Evolutionary conservation across 2,888 invertebrate genomes (phyloP).

Genomic region (Coremacera marginata): DNA sequence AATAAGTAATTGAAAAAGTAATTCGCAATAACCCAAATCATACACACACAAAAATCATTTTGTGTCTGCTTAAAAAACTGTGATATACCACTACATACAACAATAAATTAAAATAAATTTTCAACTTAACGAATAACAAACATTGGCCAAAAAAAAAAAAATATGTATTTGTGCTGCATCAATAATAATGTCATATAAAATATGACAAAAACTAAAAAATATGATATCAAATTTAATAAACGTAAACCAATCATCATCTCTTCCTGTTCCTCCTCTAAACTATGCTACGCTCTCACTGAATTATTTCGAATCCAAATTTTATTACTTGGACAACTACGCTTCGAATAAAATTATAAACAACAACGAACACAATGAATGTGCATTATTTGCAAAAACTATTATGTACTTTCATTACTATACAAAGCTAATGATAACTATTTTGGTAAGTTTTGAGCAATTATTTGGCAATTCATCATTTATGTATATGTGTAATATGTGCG

Average conservation of each 20-base stretch:
- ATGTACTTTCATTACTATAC: constrained; percentile 58
- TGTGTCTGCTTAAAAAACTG: not conserved
- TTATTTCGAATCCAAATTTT: constrained; percentile 18
- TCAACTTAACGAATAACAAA: constrained; percentile 20
- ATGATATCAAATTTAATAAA: constrained; percentile 49
- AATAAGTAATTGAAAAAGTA: constrained; percentile 28
- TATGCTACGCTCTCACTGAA: constrained; percentile 27
- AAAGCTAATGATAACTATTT: constrained; percentile 99
- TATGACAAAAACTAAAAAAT: constrained; percentile 32
- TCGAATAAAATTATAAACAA: constrained; percentile 3
- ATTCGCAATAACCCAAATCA: constrained; percentile 10
- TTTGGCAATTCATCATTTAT: constrained; percentile 8
- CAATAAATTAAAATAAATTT: constrained; percentile 7
- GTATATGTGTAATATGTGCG: not conserved
- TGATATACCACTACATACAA: not conserved
- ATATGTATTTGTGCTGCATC: constrained; percentile 27
- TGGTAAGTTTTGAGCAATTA: constrained; percentile 82
- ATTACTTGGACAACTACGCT: not conserved
- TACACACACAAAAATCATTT: constrained; percentile 9
- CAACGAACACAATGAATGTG: not conserved
- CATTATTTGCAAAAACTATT: not conserved
- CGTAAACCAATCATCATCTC: constrained; percentile 50
- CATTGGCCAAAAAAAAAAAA: constrained; percentile 27
- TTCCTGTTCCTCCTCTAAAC: constrained; percentile 43
- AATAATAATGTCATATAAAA: constrained; percentile 44